Evolutionary conservation across 2,113 vertebrate species (phyloP), one percentile per base, ranked within the genome.

Genomic region (Xyliphius kryptos): DNA sequence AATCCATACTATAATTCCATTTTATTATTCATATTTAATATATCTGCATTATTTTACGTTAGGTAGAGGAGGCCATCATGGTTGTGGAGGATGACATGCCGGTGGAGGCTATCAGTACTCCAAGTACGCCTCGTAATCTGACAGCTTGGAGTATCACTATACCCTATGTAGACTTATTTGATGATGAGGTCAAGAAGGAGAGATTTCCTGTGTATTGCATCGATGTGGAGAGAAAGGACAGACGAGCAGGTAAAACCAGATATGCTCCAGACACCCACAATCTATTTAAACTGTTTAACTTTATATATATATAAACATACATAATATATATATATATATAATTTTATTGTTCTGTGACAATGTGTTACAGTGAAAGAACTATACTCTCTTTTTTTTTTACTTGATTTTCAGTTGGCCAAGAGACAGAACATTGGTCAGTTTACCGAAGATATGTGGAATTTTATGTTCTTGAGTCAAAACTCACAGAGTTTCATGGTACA

Each of bases 61-160:
- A 88, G 95, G 95, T 97, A 74, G 95, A 98, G 81, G 94, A 98
- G 82, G 95, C 92, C 1, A 91, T 91, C 57, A 92, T 98, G 91
- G 95, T 97, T 56, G 82, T 95, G 83, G 95, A 98, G 81, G 95
- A 98, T 56, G 95, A 97, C 75, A 91, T 89, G 56, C 93, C 93
- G 9, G 79, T 93, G 77, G 94, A 98, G 72, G 89, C 88, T 15
- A 81, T 88, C 60, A 92, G 86, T 69, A 95, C 92, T 6, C 94
- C 94, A 21, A 94, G 89, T 67, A 96, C 92, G 17, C 94, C 93
- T 1, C 90, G 94, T 14, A 97, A 98, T 80, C 92, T 98, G 47
- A 86, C 92, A 0, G 94, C 94, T 0, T 98, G 95, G 95, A 92
- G 86, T 80, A 95, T 98, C 75, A 92, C 84, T 70, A 97, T 97